phyloP scores from a whole-genome alignment of 2,797 vertebrate species.

The Enteromius anoplus region DNA sequence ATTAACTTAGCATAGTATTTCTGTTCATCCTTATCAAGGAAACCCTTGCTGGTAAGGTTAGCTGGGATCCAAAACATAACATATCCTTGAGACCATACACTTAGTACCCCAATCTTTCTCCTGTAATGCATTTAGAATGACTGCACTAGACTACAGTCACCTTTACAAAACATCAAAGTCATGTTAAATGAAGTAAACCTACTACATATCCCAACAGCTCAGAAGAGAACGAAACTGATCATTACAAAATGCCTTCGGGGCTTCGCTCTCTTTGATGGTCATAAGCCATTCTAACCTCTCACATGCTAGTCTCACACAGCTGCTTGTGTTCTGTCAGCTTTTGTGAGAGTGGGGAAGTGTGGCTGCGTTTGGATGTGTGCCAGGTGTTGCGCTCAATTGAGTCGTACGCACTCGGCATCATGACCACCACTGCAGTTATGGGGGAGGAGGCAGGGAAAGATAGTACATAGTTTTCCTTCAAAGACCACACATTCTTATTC shows the following conservation, averaged over 20 bases:
- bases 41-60: background rate
- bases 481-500: background rate
- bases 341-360: slow-evolving; percentile 26
- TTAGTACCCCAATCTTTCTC: background rate
- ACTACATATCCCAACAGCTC: background rate
- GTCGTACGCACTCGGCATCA: slow-evolving; percentile 37
- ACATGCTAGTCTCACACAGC: slow-evolving; percentile 10
- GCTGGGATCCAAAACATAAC: background rate
- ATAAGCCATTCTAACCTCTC: slow-evolving; percentile 16
- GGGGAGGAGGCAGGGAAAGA: slow-evolving; percentile 31
- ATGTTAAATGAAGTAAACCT: background rate
- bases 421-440: slow-evolving; percentile 42
- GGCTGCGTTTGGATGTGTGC: slow-evolving; percentile 18
- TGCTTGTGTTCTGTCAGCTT: slow-evolving; percentile 26
- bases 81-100: background rate
- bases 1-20: background rate
- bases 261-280: slow-evolving; percentile 16
- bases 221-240: background rate
- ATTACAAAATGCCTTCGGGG: slow-evolving; percentile 13
- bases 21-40: background rate
- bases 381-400: slow-evolving; percentile 45
- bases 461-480: slow-evolving; percentile 23
- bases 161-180: slow-evolving; percentile 5
- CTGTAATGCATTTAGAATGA: background rate
- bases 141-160: background rate